Evolutionary conservation across 2,797 vertebrate genomes (phyloP).

Genomic region (Ptychadena robeensis): DNA sequence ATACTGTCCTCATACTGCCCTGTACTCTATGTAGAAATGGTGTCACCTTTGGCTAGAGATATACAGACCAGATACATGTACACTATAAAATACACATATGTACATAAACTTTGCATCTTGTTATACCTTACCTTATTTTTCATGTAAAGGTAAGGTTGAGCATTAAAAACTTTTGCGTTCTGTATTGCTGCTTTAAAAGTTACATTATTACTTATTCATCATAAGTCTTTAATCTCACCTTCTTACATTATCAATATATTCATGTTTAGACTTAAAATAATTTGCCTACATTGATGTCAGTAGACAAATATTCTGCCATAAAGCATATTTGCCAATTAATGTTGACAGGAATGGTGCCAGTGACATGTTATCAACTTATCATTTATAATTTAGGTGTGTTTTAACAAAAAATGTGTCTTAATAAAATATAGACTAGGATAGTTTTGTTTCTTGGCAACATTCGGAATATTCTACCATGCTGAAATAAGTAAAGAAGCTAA

Average conservation of each 20-base stretch:
- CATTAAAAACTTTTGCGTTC: background rate
- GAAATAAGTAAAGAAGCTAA: background rate
- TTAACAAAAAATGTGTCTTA: constrained; percentile 4
- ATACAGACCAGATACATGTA: background rate
- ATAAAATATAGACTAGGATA: constrained; percentile 13
- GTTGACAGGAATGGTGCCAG: background rate
- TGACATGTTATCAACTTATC: constrained; percentile 6
- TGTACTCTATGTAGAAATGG: too few species aligned
- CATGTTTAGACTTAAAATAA: background rate
- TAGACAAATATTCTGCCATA: background rate
- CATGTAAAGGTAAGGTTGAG: background rate
- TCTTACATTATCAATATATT: background rate
- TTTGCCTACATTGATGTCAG: background rate
- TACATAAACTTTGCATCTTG: background rate
- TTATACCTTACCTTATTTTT: background rate
- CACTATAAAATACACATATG: too few species aligned
- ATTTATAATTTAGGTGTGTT: constrained; percentile 12
- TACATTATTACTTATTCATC: background rate
- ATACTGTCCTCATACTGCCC: too few species aligned
- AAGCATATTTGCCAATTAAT: constrained; percentile 9
- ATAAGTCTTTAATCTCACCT: background rate
- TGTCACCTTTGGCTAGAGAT: background rate
- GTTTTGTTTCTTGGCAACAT: background rate
- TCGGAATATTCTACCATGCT: background rate
- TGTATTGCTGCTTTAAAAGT: background rate